Base-by-base conservation (phyloP, 2,888 invertebrate species). In the Gisinianus flammeolus region DNA sequence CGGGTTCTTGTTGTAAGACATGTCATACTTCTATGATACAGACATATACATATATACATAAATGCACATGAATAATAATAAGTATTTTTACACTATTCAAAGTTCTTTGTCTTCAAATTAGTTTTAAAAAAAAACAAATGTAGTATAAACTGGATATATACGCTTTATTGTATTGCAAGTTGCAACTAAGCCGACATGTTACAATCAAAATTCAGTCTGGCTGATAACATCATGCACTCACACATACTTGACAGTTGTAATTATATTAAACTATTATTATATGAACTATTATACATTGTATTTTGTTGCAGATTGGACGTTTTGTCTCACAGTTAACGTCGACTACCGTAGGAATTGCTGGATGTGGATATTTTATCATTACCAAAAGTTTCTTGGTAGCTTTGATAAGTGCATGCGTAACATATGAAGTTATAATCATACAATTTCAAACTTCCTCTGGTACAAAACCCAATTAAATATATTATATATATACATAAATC, bases 351-450 rank as follows among this genome's bases (percentile, higher is more conserved):
- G 79, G 79, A 58, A 77, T 82, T 30, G 79, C 81, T 26, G 82
- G 81, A n/a, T 79, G 82, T 33, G 82, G 82, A 1, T 82, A 81
- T 35, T 82, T 82, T 66, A 70, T 79, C n/a, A 76, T 82, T 0
- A 79, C 70, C 0, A 82, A 82, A 79, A 79, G 77, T 16, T 82
- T 82, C 62, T 64, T 82, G 12, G 80, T 82, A 0, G 77, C 80
- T 16, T 64, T 82, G 10, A 77, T 82, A 10, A 80, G 80, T 73
- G 82, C 80, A 5, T 35, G 80, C 6, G 33, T 82, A 2, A 81
- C 81, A 8, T 81, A 81, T 33, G 81, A 81, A 78, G 80, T 82
- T 1, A 78, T 82, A 5, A 81, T 82, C 58, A 56, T 82, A 33
- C 82, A 82, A 67, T 82, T 82, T 69, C 82, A 82, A 64, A 30